Base-by-base conservation (phyloP, 2,113 vertebrate genomes). In the Rhea americana region DNA sequence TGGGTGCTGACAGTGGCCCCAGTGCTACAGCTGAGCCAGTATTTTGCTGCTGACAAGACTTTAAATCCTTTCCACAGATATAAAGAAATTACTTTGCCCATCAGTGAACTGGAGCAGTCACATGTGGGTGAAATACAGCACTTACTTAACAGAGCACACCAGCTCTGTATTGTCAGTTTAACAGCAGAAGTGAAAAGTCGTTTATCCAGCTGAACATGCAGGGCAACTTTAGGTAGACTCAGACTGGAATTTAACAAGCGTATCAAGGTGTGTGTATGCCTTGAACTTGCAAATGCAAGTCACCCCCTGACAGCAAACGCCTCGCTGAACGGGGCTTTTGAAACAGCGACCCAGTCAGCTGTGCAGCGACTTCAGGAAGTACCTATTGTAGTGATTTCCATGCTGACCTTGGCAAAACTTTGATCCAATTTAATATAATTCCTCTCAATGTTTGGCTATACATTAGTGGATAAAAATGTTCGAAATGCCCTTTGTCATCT, bases 141-240 rank as follows among this genome's bases (percentile, higher is more conserved):
- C 8, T n/a, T 81, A 41, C 3, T 85, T 67, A 81, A 28, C 32
- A 82, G 61, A 68, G 11, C 1, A 1, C 19, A 70, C 30, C 6
- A 66, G n/a, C 2, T 18, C 11, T 8, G 0, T 0, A 4, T 18
- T 32, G 5, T 7, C 17, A 22, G 13, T 14, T 68, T 63, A 43
- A 14, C 12, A 16, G 13, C 5, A 30, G 72, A 1, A 7, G 1
- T 9, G 9, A 4, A 7, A 50, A 11, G 25, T 14, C 1, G 0
- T 39, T 51, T 55, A 0, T 58, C 13, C 2, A 12, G 0, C 7
- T 68, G 35, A 55, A 7, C 0, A 0, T 0, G 0, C 1, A 3
- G 2, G 4, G 0, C 22, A 3, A n/a, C 4, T 75, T 12, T 16
- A 41, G 13, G 21, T 50, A 7, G 12, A 3, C 1, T 24, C 30